These are phyloP conservation scores for Neotoxoptera formosana DNA, from an alignment of 1,140 invertebrate species.

Conservation along the genomic window DNA sequence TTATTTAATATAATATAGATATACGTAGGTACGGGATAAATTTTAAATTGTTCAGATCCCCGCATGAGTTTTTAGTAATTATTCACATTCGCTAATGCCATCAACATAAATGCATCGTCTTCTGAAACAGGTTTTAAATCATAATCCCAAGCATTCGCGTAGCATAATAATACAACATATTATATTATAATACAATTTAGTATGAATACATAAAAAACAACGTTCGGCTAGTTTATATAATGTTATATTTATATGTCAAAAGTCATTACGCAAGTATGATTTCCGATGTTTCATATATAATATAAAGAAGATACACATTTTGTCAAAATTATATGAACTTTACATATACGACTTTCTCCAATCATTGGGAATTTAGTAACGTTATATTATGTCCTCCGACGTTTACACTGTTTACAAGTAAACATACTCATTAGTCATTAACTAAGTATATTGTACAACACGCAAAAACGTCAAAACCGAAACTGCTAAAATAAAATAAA, in stretches of 20 bases:
- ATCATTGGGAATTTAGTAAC: neutral
- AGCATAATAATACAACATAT: conserved; percentile 4
- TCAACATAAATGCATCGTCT: neutral
- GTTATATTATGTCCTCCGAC: neutral
- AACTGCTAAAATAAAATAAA: neutral
- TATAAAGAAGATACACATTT: conserved; percentile 35
- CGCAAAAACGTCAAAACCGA: neutral
- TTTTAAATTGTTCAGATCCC: neutral
- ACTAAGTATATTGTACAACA: neutral
- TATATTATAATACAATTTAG: conserved; percentile 12
- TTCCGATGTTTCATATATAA: neutral
- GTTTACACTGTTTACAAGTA: neutral
- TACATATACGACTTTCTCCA: neutral
- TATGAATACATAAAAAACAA: neutral
- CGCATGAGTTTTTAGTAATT: neutral
- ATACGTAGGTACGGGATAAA: neutral
- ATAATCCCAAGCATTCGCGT: neutral
- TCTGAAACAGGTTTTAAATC: conserved; percentile 39
- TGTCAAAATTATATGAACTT: conserved; percentile 40
- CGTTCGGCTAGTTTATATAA: neutral
- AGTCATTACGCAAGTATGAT: neutral
- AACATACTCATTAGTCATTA: neutral
- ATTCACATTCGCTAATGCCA: neutral
- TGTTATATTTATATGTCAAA: conserved; percentile 13
- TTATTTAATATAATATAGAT: neutral